phyloP scores from a whole-genome alignment of 2,113 vertebrate species.

The Chlorodrepanis virens region DNA sequence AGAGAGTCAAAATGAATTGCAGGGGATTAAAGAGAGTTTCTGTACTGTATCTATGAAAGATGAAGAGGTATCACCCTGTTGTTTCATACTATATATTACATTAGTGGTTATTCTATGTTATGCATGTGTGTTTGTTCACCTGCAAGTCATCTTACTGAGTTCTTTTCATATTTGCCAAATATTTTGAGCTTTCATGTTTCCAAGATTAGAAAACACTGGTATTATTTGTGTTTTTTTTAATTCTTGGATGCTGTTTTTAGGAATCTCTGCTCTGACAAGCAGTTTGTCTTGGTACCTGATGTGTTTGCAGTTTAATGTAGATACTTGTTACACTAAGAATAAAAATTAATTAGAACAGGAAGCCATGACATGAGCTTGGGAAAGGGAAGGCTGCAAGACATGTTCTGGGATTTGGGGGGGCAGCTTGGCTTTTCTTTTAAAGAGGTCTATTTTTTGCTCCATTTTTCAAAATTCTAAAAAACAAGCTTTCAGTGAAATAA shows the following conservation, averaged over 20 bases:
- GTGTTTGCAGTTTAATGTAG: neutral
- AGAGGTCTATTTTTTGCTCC: neutral
- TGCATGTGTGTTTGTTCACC: neutral
- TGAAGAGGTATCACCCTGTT: slow-evolving; percentile 42
- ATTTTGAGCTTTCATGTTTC: neutral
- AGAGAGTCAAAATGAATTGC: slow-evolving; percentile 12
- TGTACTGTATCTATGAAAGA: slow-evolving; percentile 14
- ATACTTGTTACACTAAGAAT: neutral
- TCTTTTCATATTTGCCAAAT: neutral
- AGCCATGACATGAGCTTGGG: neutral
- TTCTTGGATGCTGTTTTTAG: neutral
- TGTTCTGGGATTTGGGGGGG: neutral
- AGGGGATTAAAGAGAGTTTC: slow-evolving; percentile 51
- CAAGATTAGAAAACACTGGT: neutral
- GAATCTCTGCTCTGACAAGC: neutral
- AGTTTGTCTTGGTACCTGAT: neutral
- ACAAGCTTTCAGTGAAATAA: neutral
- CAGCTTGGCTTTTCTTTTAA: neutral
- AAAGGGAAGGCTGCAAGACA: neutral
- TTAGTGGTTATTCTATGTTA: neutral
- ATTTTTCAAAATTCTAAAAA: neutral
- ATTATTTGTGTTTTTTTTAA: neutral
- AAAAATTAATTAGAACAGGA: neutral
- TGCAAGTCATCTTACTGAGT: neutral
- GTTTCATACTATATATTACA: neutral